Conservation (phyloP, 2,888 invertebrate genomes). For the Onchidella celtica region DNA sequence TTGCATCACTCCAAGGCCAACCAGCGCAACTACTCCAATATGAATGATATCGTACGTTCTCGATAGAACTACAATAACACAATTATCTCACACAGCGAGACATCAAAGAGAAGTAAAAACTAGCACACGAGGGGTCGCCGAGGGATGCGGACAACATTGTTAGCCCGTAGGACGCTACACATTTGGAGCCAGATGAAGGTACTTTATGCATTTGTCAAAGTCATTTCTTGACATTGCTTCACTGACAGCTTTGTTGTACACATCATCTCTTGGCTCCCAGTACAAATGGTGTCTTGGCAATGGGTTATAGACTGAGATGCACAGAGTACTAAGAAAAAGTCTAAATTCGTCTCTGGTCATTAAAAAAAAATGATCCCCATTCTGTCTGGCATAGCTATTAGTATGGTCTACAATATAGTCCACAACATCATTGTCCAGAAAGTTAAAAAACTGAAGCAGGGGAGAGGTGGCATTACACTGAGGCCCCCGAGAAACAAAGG, state of each 20-base stretch:
- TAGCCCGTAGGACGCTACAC: too few species aligned
- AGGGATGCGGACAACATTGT: too few species aligned
- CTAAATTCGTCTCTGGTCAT: constrained; percentile 16
- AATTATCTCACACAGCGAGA: too few species aligned
- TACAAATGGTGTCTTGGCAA: constrained; percentile 39
- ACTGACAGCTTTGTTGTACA: constrained; percentile 39
- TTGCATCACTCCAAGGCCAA: too few species aligned
- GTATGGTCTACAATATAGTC: background rate
- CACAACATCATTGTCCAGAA: constrained; percentile 46
- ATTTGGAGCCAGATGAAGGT: constrained; percentile 53
- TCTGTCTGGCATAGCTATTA: constrained; percentile 42
- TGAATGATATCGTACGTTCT: too few species aligned
- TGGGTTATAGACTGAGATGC: constrained; percentile 49
- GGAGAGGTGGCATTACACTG: background rate
- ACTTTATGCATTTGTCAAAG: constrained; percentile 53
- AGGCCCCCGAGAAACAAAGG: too few species aligned
- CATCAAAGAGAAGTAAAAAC: too few species aligned
- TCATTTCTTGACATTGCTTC: constrained; percentile 42
- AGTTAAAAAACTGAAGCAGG: constrained; percentile 37
- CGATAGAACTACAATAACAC: too few species aligned
- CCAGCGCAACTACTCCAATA: too few species aligned
- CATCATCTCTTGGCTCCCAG: constrained; percentile 47
- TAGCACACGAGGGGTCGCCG: too few species aligned
- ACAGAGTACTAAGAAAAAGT: constrained; percentile 42
- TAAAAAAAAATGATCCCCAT: constrained; percentile 44